Evolutionary conservation across 2,797 vertebrate species (phyloP), one percentile per base, ranked within the genome.

Genomic region (Lindbergichthys nudifrons): DNA sequence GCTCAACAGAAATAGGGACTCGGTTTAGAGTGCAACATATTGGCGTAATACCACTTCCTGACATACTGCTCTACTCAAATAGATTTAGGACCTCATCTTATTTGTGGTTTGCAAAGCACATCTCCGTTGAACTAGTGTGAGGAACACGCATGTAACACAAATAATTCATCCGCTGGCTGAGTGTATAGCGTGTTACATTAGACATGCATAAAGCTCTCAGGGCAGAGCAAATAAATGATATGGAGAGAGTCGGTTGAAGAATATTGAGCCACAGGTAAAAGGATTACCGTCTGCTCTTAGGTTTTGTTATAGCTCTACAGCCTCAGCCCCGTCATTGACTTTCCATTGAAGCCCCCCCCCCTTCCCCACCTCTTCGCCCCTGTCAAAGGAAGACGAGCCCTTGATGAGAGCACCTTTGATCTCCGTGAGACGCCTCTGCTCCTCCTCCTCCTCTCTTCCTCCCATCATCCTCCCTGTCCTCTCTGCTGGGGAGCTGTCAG

Each of bases 381-480:
- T 70, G 88, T 86, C 84, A 77, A 70, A 89, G 65, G 18, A 19
- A 89, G 83, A 85, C 84, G 58, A 73, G 78, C 66, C 77, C 83
- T 91, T 84, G 82, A 88, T 73, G 84, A 86, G 70, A 13, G 30
- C 56, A 84, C 77, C 85, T 90, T 91, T 93, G 89, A 91, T 92
- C 88, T 87, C 79, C 16, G 18, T 0, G 65, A 79, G 67, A 53
- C 46, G 51, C 67, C 73, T 73, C 73, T 58, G 61, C 82, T 80
- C 70, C 83, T 77, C 84, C 83, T 77, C 84, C 82, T 72, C 58
- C 68, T 60, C 78, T 52, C 81, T 75, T 58, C 47, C 65, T 65
- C 69, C 77, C 71, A 45, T 73, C 79, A 58, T 53, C 70, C 54
- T 63, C 52, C 59, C 45, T 47, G 75, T 75, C 43, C 73, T 45